Conservation (phyloP, 2,797 vertebrate species). For the Schizopygopsis pylzovi region DNA sequence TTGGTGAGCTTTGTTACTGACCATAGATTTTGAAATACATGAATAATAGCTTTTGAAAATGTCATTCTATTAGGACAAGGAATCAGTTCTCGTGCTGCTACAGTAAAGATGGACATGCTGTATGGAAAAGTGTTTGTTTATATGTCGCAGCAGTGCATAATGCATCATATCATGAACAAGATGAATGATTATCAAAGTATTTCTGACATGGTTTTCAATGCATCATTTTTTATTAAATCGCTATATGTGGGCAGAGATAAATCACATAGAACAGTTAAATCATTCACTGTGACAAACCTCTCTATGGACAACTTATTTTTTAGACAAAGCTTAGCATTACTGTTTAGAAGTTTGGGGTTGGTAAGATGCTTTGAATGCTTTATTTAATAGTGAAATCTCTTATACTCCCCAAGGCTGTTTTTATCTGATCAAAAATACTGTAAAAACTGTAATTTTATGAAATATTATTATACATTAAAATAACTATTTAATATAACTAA, state of each 20-base stretch:
- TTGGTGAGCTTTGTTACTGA: neutral
- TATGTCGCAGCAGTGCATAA: slow-evolving; percentile 10
- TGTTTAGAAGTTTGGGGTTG: neutral
- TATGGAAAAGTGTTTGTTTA: slow-evolving; percentile 2
- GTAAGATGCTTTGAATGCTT: neutral
- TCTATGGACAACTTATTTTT: neutral
- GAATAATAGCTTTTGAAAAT: neutral
- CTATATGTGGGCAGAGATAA: slow-evolving; percentile 11
- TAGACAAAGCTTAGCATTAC: neutral
- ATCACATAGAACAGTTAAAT: slow-evolving; percentile 17
- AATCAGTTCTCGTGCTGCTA: neutral
- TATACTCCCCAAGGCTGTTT: neutral
- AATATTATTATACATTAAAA: neutral
- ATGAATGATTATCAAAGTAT: slow-evolving; percentile 21
- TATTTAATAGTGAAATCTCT: neutral
- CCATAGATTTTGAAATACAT: neutral
- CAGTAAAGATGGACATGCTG: neutral
- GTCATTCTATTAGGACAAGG: neutral
- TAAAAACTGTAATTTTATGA: neutral
- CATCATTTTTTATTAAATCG: slow-evolving; percentile 10
- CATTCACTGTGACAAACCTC: slow-evolving; percentile 9
- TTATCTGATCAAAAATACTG: neutral
- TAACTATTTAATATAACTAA: neutral
- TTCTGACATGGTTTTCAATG: slow-evolving; percentile 17
- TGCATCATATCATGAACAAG: slow-evolving; percentile 27